Percentiles rank a stretch among this genome's conserved stretches.
phyloP scores from a whole-genome alignment of 2,888 invertebrate genomes.

The Hirtodrosophila cameraria region DNA sequence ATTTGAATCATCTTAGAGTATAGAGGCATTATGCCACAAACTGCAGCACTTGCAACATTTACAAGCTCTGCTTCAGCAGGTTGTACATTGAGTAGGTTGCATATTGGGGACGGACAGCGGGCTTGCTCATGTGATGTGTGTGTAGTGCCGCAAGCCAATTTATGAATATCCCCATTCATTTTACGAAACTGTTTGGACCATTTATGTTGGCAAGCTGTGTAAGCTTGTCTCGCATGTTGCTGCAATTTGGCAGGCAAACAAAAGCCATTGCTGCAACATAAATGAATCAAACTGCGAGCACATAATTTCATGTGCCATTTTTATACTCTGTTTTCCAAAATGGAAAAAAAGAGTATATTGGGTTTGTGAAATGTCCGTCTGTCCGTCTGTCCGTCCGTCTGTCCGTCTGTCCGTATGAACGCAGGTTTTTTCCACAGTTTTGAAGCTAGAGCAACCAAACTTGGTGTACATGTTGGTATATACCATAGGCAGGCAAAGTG shows the following conservation, averaged over 20 bases:
- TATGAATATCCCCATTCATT: conserved; percentile 19
- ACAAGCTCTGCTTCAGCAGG: conserved; percentile 13
- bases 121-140: background rate
- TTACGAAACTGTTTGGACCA: conserved; percentile 7
- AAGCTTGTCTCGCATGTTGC: background rate
- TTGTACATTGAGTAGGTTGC: conserved; percentile 32
- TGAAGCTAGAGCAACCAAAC: too few species aligned
- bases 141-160: conserved; percentile 34
- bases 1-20: conserved; percentile 15
- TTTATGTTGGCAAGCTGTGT: conserved; percentile 11
- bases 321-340: too few species aligned
- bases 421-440: too few species aligned
- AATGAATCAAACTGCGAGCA: background rate
- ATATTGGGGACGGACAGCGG: background rate
- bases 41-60: conserved; percentile 26
- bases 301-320: conserved; percentile 1
- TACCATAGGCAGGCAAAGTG: too few species aligned
- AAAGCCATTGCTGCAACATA: background rate
- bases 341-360: too few species aligned
- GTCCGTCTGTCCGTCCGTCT: too few species aligned
- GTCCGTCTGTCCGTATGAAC: too few species aligned
- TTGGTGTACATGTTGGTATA: too few species aligned
- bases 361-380: too few species aligned
- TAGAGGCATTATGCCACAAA: conserved; percentile 29
- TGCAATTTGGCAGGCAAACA: too few species aligned